These are phyloP conservation scores for Semnornis frantzii DNA, from an alignment of 2,113 vertebrate genomes.

Conservation along the genomic window DNA sequence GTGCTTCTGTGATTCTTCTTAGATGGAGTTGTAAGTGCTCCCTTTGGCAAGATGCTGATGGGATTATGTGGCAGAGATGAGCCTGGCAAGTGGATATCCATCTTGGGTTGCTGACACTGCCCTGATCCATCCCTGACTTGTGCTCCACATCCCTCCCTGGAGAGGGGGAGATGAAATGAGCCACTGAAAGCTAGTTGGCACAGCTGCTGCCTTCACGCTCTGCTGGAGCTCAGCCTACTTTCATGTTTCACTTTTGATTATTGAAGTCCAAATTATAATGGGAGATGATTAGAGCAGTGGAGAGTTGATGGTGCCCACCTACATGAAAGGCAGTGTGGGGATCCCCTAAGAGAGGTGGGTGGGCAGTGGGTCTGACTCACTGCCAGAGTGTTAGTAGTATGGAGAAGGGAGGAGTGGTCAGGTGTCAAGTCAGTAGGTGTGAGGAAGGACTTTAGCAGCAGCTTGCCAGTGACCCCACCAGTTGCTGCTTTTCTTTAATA, in stretches of 20 bases:
- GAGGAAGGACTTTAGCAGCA: background rate
- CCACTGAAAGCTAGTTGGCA: conserved; percentile 28
- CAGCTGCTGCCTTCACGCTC: background rate
- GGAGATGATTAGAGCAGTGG: background rate
- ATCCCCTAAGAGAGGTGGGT: background rate
- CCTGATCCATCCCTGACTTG: background rate
- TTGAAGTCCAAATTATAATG: background rate
- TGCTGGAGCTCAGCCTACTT: background rate
- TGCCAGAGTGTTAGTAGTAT: accelerated
- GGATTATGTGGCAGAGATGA: background rate
- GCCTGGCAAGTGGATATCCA: background rate
- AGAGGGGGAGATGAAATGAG: background rate
- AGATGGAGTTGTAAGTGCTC: background rate
- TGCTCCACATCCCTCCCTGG: background rate
- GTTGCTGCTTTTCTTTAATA: background rate
- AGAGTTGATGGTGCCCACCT: background rate
- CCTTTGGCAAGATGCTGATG: background rate
- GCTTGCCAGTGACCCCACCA: background rate
- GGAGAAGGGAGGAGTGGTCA: background rate
- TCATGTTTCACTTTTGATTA: background rate
- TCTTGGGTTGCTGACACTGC: background rate
- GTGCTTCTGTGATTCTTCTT: background rate
- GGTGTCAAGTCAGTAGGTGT: background rate
- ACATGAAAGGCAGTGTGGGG: accelerated
- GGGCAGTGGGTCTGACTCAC: background rate